Percentiles rank a stretch among this genome's conserved stretches.
These are phyloP conservation scores for Chionomys nivalis DNA, from an alignment of 2,113 vertebrate genomes.

Conservation along the genomic window DNA sequence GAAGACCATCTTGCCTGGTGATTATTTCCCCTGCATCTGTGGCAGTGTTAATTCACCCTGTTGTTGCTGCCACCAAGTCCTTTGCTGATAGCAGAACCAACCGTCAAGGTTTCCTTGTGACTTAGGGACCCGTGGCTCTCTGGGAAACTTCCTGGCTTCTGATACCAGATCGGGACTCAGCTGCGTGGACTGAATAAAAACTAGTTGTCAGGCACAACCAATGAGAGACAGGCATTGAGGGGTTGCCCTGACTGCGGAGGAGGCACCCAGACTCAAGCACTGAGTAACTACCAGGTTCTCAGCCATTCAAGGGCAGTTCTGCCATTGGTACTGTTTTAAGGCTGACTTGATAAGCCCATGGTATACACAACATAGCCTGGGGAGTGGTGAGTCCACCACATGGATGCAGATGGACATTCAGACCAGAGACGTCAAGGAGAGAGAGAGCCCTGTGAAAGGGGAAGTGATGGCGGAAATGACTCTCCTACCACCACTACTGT, in stretches of 20 bases:
- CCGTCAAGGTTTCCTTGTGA: background rate
- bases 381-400: background rate
- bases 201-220: background rate
- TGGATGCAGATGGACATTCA: background rate
- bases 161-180: background rate
- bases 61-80: background rate
- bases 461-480: too few relatives aligned
- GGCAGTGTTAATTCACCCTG: background rate
- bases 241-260: background rate
- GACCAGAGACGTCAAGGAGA: background rate
- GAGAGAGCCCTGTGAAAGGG: background rate
- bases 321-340: background rate
- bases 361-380: background rate
- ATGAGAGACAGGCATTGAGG: background rate
- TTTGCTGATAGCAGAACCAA: background rate
- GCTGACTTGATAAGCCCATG: background rate
- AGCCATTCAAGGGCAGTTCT: too few relatives aligned
- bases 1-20: background rate
- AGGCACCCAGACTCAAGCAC: background rate
- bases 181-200: background rate
- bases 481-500: rapidly evolving
- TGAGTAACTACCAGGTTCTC: background rate
- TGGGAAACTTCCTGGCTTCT: background rate
- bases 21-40: background rate
- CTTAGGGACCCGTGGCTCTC: background rate